A percentile compares a stretch with the other conserved stretches of the same genome.
Conservation (phyloP, 2,113 vertebrate genomes). For the Sarotherodon lohbergeri region DNA sequence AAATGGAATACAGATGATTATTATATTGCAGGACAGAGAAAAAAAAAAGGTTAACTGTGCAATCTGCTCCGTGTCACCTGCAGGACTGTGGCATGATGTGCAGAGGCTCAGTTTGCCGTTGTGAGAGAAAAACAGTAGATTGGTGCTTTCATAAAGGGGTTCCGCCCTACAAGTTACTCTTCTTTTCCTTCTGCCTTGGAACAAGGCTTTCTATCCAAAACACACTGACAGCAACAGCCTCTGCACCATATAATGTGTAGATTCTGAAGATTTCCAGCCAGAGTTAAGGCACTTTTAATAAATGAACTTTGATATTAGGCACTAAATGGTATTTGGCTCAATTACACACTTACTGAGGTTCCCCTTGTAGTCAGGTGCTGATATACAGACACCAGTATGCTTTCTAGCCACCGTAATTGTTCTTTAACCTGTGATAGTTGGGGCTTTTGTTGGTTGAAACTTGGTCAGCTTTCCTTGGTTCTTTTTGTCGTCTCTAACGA, state of each 20-base stretch:
- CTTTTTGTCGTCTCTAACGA: neutral
- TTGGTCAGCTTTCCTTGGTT: conserved; percentile 3
- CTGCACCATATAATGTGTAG: neutral
- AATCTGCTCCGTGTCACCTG: conserved; percentile 63
- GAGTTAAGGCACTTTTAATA: conserved; percentile 56
- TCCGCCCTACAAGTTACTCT: conserved; percentile 46
- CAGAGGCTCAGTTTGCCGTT: conserved; percentile 45
- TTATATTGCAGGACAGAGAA: conserved; percentile 72
- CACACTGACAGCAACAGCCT: conserved; percentile 35
- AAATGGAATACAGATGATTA: conserved; percentile 80
- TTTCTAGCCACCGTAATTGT: neutral
- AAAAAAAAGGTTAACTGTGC: conserved; percentile 42
- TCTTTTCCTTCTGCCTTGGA: conserved; percentile 54
- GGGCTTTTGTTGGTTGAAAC: conserved; percentile 24
- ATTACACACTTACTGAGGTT: neutral
- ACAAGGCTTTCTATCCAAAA: conserved; percentile 51
- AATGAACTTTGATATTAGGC: conserved; percentile 25
- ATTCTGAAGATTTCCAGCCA: conserved; percentile 16
- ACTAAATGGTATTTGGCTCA: conserved; percentile 37
- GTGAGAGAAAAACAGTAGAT: conserved; percentile 52
- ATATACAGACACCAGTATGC: neutral
- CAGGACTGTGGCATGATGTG: conserved; percentile 67
- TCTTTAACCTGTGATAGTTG: conserved; percentile 17
- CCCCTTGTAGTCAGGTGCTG: neutral
- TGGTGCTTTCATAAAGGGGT: conserved; percentile 66